Evolutionary conservation across 2,888 invertebrate species (phyloP).

Genomic region (Drosophila tanythrix): DNA sequence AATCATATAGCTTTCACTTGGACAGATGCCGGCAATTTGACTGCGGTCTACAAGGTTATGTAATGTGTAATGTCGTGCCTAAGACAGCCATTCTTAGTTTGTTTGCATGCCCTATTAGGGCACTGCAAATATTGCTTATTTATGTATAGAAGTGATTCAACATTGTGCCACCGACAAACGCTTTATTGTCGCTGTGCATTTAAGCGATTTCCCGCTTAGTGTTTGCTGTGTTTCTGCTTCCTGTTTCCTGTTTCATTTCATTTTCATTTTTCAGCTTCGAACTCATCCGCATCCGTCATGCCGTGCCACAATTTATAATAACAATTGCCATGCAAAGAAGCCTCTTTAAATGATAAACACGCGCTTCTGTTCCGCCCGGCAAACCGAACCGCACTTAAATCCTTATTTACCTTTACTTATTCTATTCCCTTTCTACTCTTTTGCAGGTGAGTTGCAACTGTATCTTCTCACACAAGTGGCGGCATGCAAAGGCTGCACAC

Average conservation of each 20-base stretch:
- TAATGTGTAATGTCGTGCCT: neutral
- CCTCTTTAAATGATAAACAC: constrained; percentile 71
- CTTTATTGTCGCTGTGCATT: constrained; percentile 3
- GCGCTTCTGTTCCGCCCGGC: constrained; percentile 34
- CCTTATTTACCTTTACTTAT: constrained; percentile 16
- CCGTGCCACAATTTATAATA: constrained; percentile 57
- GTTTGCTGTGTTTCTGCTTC: constrained; percentile 11
- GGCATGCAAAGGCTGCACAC: constrained; percentile 13
- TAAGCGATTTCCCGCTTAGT: constrained; percentile 28
- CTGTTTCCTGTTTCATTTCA: constrained; percentile 17
- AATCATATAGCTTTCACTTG: too few species aligned
- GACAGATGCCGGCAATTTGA: too few species aligned
- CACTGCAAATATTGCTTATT: neutral
- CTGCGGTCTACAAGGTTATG: neutral
- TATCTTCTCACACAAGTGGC: constrained; percentile 8
- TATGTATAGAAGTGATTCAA: neutral
- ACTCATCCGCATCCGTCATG: constrained; percentile 50
- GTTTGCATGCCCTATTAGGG: neutral
- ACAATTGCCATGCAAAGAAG: constrained; percentile 71
- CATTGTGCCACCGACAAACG: constrained; percentile 1
- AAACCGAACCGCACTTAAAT: constrained; percentile 5
- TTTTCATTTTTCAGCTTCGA: neutral
- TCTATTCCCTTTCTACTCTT: neutral
- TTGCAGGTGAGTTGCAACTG: constrained; percentile 53
- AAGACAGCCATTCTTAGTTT: neutral